Conservation (phyloP, 2,113 vertebrate genomes). For the Malaclemys terrapin region DNA sequence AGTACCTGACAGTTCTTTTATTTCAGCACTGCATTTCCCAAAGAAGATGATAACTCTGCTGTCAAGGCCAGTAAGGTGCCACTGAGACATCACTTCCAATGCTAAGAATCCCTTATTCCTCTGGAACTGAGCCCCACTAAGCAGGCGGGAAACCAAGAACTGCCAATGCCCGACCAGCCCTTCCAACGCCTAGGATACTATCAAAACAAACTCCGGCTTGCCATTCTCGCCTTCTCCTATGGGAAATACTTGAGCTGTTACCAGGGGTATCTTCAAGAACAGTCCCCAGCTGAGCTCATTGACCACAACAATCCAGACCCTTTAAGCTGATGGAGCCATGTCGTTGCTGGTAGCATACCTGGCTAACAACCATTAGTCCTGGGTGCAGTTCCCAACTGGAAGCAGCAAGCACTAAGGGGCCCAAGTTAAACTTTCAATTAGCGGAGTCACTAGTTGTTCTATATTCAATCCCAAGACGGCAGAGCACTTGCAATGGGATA, state of each 20-base stretch:
- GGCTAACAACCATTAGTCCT: rapidly evolving
- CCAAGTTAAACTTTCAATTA: background rate
- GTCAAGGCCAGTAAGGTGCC: background rate
- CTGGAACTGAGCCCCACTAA: background rate
- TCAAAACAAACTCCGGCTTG: background rate
- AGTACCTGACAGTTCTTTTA: background rate
- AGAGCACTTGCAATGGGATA: background rate
- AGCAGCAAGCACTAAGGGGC: background rate
- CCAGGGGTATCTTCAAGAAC: background rate
- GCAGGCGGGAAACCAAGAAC: background rate
- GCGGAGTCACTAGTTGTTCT: background rate
- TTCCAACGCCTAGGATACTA: background rate
- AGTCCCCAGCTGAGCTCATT: background rate
- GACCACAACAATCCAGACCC: background rate
- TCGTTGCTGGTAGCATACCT: rapidly evolving
- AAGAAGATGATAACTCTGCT: slow-evolving; percentile 4
- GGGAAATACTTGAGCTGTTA: background rate
- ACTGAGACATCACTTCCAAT: background rate
- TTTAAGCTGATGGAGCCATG: background rate
- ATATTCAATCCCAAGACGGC: background rate
- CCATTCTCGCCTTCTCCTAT: background rate
- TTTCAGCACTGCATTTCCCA: background rate
- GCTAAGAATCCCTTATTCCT: background rate
- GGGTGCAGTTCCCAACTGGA: no score
- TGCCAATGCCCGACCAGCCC: background rate